phyloP scores from a whole-genome alignment of 2,888 invertebrate genomes.

The Stenodema calcarata region DNA sequence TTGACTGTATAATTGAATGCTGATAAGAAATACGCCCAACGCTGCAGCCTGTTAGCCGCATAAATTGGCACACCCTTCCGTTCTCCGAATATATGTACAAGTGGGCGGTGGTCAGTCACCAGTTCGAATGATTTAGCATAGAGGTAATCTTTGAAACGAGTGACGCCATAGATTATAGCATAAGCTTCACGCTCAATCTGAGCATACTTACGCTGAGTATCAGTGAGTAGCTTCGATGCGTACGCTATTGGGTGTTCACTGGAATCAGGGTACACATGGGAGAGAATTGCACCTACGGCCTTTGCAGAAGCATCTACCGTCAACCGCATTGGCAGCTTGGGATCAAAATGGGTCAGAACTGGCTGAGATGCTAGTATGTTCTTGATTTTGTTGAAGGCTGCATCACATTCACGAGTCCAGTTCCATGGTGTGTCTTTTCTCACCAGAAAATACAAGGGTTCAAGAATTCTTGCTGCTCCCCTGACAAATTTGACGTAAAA shows the following conservation, averaged over 20 bases:
- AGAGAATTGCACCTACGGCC: too few species aligned
- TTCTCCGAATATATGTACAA: not conserved
- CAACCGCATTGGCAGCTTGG: too few species aligned
- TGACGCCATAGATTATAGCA: not conserved
- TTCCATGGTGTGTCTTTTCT: constrained; percentile 19
- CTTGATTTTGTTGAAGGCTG: constrained; percentile 36
- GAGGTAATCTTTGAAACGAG: not conserved
- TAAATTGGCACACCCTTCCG: not conserved
- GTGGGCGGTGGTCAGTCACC: not conserved
- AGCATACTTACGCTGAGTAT: not conserved
- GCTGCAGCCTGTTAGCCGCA: not conserved
- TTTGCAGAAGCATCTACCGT: too few species aligned
- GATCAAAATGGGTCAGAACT: too few species aligned
- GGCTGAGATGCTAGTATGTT: not conserved
- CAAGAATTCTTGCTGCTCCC: constrained; percentile 29
- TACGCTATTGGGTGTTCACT: not conserved
- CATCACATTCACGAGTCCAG: constrained; percentile 26
- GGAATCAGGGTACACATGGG: too few species aligned
- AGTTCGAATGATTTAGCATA: not conserved
- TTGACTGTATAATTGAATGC: too few species aligned
- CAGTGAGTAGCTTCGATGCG: not conserved
- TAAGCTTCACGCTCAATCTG: not conserved
- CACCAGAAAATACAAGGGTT: constrained; percentile 22
- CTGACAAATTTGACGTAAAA: constrained; percentile 59
- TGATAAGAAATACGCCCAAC: not conserved